A percentile compares a stretch with the other conserved stretches of the same genome.
Conservation (phyloP, 2,888 invertebrate species). For the Galerucella nymphaeae region DNA sequence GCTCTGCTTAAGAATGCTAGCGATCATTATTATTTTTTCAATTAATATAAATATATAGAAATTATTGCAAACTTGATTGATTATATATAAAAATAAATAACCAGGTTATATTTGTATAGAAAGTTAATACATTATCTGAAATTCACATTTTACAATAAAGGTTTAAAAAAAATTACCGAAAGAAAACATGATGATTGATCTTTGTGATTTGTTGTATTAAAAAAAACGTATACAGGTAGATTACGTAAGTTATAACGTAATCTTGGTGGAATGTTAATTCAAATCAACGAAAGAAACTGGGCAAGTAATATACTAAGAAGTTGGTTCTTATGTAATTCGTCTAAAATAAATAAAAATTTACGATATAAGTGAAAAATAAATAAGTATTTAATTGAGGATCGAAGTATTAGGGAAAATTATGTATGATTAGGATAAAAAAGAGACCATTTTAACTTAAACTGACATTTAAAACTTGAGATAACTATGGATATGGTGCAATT, state of each 20-base stretch:
- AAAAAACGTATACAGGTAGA: not conserved
- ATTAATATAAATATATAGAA: slow-evolving; percentile 10
- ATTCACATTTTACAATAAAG: too few relatives aligned
- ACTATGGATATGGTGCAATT: too few relatives aligned
- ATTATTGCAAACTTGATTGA: not conserved
- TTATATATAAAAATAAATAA: too few relatives aligned
- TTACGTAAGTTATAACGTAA: not conserved
- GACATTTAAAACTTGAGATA: too few relatives aligned
- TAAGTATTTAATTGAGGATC: too few relatives aligned
- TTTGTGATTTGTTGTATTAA: not conserved
- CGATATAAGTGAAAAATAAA: too few relatives aligned
- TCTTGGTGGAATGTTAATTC: not conserved
- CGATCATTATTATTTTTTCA: not conserved
- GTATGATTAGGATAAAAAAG: too few relatives aligned
- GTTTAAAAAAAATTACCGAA: too few relatives aligned
- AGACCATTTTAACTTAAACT: too few relatives aligned
- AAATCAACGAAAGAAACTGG: not conserved
- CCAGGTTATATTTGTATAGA: too few relatives aligned
- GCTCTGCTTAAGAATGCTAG: slow-evolving; percentile 20
- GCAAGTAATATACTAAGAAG: not conserved
- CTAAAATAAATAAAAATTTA: not conserved
- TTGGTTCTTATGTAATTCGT: not conserved
- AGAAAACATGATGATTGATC: not conserved
- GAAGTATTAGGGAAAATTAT: too few relatives aligned
- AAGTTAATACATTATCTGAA: too few relatives aligned